Conservation (phyloP, 1,140 invertebrate species). For the Tenebrio molitor region DNA sequence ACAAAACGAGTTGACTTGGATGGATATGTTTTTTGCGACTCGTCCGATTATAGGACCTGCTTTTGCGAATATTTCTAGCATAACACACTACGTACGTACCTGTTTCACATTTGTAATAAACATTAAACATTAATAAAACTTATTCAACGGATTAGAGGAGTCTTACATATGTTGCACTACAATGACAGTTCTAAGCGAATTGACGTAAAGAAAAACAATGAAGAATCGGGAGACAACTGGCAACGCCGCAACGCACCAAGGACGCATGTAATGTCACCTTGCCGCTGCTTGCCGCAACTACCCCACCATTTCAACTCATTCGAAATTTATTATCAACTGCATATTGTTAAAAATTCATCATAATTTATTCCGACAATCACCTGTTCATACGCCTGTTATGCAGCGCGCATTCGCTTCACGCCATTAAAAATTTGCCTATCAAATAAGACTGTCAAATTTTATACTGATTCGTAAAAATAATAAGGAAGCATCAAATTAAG, state of each 20-base stretch:
- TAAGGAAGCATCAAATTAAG: too few species aligned
- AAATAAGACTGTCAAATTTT: too few species aligned
- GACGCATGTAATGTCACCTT: conserved; percentile 39
- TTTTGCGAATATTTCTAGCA: neutral
- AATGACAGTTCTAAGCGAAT: conserved; percentile 40
- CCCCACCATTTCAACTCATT: neutral
- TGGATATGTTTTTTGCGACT: conserved; percentile 2
- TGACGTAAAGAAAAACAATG: conserved; percentile 42
- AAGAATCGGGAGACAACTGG: neutral
- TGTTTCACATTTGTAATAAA: conserved; percentile 37
- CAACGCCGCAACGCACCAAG: conserved; percentile 21
- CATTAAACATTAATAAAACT: conserved; percentile 28
- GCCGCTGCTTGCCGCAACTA: neutral
- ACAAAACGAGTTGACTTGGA: conserved; percentile 14
- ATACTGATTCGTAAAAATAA: too few species aligned
- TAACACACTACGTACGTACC: conserved; percentile 22
- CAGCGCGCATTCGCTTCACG: too few species aligned
- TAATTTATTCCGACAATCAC: too few species aligned
- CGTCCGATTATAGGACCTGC: neutral
- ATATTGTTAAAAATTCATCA: too few species aligned
- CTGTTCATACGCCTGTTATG: too few species aligned
- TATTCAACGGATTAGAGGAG: neutral
- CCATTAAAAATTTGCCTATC: too few species aligned
- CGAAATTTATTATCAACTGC: too few species aligned
- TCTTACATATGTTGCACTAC: conserved; percentile 46